phyloP scores from a whole-genome alignment of 2,888 invertebrate genomes.

The Pristionchus entomophagus region DNA sequence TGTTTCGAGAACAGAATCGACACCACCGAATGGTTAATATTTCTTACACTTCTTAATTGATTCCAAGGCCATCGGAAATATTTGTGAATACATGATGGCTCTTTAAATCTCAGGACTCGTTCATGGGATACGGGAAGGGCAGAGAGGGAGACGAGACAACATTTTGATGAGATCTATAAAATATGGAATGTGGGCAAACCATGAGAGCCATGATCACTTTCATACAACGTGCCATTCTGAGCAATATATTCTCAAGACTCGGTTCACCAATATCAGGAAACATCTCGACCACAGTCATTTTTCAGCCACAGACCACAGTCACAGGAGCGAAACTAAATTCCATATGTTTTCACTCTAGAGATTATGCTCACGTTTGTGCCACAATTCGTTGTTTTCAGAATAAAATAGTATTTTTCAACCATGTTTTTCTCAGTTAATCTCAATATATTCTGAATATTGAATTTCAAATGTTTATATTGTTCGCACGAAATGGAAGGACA shows the following conservation, averaged over 20 bases:
- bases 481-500: too few species aligned
- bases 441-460: too few species aligned
- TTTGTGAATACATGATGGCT: neutral
- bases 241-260: neutral
- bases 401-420: too few species aligned
- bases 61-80: neutral
- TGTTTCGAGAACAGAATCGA: neutral
- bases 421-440: too few species aligned
- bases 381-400: too few species aligned
- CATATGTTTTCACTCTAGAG: too few species aligned
- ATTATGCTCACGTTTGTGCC: too few species aligned
- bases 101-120: neutral
- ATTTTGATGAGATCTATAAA: slow-evolving; percentile 32
- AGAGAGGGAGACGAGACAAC: neutral
- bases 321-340: too few species aligned
- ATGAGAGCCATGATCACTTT: neutral
- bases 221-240: neutral
- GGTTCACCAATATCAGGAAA: neutral
- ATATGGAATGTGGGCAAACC: neutral
- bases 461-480: too few species aligned
- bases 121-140: neutral
- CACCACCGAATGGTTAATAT: neutral
- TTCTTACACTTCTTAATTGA: neutral
- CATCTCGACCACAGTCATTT: neutral
- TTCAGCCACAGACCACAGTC: too few species aligned